A percentile compares a stretch with the other conserved stretches of the same genome.
phyloP scores from a whole-genome alignment of 1,140 invertebrate genomes.

The Drosophila pruinosa region DNA sequence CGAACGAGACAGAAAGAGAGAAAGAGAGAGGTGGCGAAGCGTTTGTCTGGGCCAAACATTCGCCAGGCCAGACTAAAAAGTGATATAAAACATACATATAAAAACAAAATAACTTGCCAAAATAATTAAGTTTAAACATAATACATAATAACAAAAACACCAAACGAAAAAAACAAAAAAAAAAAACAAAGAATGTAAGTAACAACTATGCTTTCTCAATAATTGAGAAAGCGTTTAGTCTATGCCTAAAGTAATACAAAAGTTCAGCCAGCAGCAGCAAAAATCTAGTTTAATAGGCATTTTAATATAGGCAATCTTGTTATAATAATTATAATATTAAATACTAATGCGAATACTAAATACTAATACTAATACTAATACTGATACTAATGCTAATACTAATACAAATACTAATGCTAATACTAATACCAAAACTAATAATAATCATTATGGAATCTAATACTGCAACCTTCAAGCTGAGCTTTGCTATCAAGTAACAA shows the following conservation, averaged over 20 bases:
- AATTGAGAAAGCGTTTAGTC: constrained; percentile 26
- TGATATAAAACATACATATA: constrained; percentile 63
- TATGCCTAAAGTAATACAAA: constrained; percentile 32
- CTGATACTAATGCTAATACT: constrained; percentile 26
- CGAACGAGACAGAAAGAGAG: neutral
- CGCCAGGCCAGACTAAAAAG: constrained; percentile 62
- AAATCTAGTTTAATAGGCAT: constrained; percentile 44
- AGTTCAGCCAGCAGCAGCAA: constrained; percentile 43
- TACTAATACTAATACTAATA: constrained; percentile 20
- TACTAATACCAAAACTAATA: constrained; percentile 29
- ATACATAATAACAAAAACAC: constrained; percentile 29
- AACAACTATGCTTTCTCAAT: constrained; percentile 41
- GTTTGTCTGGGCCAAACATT: constrained; percentile 38
- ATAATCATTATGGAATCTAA: constrained; percentile 42
- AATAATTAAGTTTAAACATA: constrained; percentile 69
- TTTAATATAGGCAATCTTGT: constrained; percentile 44
- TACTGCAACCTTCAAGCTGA: constrained; percentile 51
- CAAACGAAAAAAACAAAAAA: constrained; percentile 4
- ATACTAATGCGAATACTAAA: constrained; percentile 22
- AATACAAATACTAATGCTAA: constrained; percentile 31
- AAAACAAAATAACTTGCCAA: constrained; percentile 65
- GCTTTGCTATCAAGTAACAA: constrained; percentile 49
- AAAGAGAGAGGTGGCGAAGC: constrained; percentile 5
- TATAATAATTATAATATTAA: constrained; percentile 36
- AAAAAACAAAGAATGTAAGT: constrained; percentile 7